Evolutionary conservation across 1,140 invertebrate species (phyloP).

Genomic region (Phymorhynchus buccinoides): DNA sequence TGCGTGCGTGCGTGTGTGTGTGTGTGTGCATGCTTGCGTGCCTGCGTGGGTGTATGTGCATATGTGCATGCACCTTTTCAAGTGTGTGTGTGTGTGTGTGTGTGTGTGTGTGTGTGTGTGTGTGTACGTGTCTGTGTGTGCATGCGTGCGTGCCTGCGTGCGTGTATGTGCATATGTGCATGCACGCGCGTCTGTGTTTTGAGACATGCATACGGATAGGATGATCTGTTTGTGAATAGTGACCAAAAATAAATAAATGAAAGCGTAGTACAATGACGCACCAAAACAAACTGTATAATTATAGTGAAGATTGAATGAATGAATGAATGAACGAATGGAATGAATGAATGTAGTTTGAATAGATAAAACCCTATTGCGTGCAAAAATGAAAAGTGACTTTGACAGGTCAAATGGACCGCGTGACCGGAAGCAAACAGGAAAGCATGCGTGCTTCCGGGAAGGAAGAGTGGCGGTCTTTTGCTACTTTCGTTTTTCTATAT

Average conservation of each 20-base stretch:
- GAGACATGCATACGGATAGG: neutral
- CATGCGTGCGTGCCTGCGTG: neutral
- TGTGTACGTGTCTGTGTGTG: neutral
- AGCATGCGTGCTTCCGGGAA: too few relatives aligned
- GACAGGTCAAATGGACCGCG: too few relatives aligned
- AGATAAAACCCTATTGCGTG: too few relatives aligned
- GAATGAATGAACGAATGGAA: too few relatives aligned
- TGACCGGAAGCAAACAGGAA: too few relatives aligned
- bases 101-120: neutral
- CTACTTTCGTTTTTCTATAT: too few relatives aligned
- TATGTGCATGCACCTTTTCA: neutral
- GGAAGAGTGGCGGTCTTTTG: too few relatives aligned
- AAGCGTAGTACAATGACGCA: neutral
- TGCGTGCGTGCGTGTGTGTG: neutral
- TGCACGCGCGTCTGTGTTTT: too few relatives aligned
- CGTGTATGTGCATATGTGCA: neutral
- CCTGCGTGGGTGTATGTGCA: neutral
- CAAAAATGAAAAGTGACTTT: too few relatives aligned
- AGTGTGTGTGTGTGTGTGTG: conserved; percentile 9
- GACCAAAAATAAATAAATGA: neutral
- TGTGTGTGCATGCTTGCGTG: neutral
- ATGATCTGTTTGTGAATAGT: neutral
- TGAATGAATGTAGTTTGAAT: too few relatives aligned
- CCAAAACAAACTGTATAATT: neutral
- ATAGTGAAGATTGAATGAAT: neutral